Percentiles rank a stretch among this genome's conserved stretches.
Conservation (phyloP, 1,140 invertebrate genomes). For the Sarcophaga bullata region DNA sequence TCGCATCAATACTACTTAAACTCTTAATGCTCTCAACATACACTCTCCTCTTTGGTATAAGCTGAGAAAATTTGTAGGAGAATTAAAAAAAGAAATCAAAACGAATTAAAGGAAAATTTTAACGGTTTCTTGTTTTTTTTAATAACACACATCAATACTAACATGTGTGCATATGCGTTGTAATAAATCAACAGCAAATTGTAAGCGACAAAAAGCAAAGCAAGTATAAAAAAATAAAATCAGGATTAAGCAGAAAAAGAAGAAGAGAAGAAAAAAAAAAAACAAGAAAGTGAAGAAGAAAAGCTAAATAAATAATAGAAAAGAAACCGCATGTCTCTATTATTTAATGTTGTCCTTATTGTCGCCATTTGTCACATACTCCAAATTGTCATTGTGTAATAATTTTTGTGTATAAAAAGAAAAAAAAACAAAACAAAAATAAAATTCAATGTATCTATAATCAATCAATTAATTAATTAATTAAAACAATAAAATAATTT, state of each 20-base stretch:
- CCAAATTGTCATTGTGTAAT: conserved; percentile 40
- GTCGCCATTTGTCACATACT: conserved; percentile 9
- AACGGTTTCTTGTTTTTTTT: conserved; percentile 12
- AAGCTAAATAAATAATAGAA: not conserved
- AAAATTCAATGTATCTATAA: too few species aligned
- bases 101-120: conserved; percentile 3
- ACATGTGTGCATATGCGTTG: not conserved
- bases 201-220: too few species aligned
- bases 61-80: not conserved
- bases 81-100: not conserved
- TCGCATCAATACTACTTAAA: too few species aligned
- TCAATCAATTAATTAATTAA: too few species aligned
- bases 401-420: conserved; percentile 51
- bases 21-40: not conserved
- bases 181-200: too few species aligned
- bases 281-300: not conserved
- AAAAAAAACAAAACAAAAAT: conserved; percentile 49
- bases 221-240: too few species aligned
- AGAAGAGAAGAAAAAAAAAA: not conserved
- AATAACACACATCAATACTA: not conserved
- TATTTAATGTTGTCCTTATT: not conserved
- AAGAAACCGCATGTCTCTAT: not conserved
- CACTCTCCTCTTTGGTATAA: not conserved
- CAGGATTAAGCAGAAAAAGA: not conserved
- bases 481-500: conserved; percentile 5